Conservation (phyloP, 2,797 vertebrate species). For the Amblyraja radiata region DNA sequence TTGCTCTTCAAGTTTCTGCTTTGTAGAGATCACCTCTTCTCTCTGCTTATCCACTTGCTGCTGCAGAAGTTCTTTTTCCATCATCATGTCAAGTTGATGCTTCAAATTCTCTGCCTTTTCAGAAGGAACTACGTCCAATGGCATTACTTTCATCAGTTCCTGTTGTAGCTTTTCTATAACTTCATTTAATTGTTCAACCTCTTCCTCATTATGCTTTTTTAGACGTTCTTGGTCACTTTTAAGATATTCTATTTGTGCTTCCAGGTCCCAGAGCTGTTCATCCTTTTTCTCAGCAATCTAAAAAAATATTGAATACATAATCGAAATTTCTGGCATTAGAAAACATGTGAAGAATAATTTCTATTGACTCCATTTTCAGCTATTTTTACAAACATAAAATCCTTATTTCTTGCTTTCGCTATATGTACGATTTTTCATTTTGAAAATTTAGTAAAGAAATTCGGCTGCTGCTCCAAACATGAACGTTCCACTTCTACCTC, state of each 20-base stretch:
- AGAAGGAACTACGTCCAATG: conserved; percentile 45
- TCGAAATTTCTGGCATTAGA: background rate
- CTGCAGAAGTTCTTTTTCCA: conserved; percentile 54
- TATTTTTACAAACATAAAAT: background rate
- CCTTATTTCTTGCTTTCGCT: background rate
- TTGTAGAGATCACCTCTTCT: conserved; percentile 44
- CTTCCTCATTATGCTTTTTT: conserved; percentile 73
- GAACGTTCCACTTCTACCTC: background rate
- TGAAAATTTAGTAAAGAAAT: background rate
- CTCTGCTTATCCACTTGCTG: conserved; percentile 51
- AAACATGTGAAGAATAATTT: background rate
- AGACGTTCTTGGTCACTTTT: conserved; percentile 75
- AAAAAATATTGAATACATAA: conserved; percentile 37
- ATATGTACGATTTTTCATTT: background rate
- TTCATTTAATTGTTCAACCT: conserved; percentile 80
- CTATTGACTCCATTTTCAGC: background rate
- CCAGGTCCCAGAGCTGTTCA: conserved; percentile 72
- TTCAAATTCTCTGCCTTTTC: conserved; percentile 60
- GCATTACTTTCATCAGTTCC: conserved; percentile 71
- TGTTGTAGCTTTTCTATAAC: conserved; percentile 91
- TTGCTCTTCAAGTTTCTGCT: conserved; percentile 62
- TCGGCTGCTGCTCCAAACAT: too few species aligned
- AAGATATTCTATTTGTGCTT: conserved; percentile 78
- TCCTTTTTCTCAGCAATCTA: conserved; percentile 74
- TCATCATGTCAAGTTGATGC: conserved; percentile 53